phyloP scores from a whole-genome alignment of 2,888 invertebrate genomes.

The Drosophila kambysellisi region DNA sequence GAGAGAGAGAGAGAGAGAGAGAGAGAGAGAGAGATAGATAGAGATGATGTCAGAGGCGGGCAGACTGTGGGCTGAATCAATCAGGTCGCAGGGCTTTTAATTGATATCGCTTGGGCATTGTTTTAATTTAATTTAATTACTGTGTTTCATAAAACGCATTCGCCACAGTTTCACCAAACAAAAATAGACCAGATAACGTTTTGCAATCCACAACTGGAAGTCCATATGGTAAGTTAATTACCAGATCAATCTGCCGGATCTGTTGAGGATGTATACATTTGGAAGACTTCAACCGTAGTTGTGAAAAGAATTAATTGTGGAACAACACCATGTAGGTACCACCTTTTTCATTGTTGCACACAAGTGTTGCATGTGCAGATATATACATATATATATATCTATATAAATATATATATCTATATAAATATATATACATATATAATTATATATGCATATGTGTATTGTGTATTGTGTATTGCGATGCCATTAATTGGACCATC shows the following conservation, averaged over 20 bases:
- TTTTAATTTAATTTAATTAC: slow-evolving; percentile 70
- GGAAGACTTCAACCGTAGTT: background rate
- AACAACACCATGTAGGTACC: background rate
- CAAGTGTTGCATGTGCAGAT: background rate
- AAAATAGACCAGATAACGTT: background rate
- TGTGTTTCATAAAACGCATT: slow-evolving; percentile 17
- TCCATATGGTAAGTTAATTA: no score
- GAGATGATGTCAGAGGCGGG: slow-evolving; percentile 21
- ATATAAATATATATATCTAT: background rate
- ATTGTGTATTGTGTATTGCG: slow-evolving; percentile 8
- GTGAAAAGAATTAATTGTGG: background rate
- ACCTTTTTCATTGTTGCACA: background rate
- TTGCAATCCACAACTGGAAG: background rate
- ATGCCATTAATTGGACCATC: slow-evolving; percentile 73
- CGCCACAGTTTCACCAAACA: slow-evolving; percentile 3
- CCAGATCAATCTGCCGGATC: background rate
- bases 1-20: background rate
- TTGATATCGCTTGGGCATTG: slow-evolving; percentile 70
- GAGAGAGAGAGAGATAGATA: slow-evolving; percentile 7
- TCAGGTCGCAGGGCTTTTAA: slow-evolving; percentile 65
- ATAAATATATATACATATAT: background rate
- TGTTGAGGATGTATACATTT: background rate
- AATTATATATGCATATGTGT: background rate
- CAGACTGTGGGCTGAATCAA: slow-evolving; percentile 54
- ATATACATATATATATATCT: background rate